These are phyloP conservation scores for Ictalurus punctatus DNA, from an alignment of 2,113 vertebrate genomes.

Conservation along the genomic window DNA sequence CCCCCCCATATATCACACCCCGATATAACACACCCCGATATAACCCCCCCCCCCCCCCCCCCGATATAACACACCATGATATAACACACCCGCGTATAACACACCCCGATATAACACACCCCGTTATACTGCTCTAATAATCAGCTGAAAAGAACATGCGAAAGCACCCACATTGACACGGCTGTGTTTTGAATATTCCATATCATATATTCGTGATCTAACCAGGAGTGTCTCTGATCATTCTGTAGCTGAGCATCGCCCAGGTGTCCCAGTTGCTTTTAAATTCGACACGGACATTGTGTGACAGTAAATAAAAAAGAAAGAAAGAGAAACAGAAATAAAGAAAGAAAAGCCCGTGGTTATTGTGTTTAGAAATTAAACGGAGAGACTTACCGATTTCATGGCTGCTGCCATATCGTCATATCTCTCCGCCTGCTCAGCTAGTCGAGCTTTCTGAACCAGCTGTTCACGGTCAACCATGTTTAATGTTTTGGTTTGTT, in stretches of 20 bases:
- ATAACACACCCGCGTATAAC: conserved; percentile 18
- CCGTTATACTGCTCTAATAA: neutral
- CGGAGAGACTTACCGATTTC: conserved; percentile 90
- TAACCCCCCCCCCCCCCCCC: no score
- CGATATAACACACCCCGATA: conserved; percentile 32
- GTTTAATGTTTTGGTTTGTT: conserved; percentile 58
- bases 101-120: neutral
- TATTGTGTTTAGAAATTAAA: neutral
- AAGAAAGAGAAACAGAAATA: no score
- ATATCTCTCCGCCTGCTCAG: conserved; percentile 96
- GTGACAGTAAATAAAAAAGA: neutral
- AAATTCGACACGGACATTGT: neutral
- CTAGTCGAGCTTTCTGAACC: conserved; percentile 99
- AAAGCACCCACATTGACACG: neutral
- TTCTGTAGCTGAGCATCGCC: neutral
- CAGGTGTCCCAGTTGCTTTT: neutral
- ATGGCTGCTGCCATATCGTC: conserved; percentile 98
- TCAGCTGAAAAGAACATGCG: neutral
- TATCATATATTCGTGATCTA: neutral
- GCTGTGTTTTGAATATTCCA: neutral
- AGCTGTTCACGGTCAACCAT: conserved; percentile 99
- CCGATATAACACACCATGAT: conserved; percentile 47
- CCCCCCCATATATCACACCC: conserved; percentile 48
- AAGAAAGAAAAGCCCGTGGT: neutral
- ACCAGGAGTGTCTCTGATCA: neutral